These are phyloP conservation scores for Epinephelus coioides DNA, from an alignment of 2,797 vertebrate genomes.

Conservation along the genomic window DNA sequence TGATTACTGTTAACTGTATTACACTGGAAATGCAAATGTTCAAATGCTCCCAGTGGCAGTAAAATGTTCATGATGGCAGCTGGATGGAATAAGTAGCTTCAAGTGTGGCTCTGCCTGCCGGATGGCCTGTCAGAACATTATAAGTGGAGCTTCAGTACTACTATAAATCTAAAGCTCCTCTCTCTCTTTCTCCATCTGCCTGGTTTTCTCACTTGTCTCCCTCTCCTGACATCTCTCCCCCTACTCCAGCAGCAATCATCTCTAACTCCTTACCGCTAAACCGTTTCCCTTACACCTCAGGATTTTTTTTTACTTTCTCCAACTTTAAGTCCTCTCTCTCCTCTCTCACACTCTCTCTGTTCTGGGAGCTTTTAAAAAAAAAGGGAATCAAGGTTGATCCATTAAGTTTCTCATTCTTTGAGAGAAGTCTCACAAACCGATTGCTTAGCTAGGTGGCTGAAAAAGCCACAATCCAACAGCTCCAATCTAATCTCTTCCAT, in stretches of 20 bases:
- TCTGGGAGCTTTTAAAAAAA: conserved; percentile 38
- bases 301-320: conserved; percentile 56
- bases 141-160: conserved; percentile 59
- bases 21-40: conserved; percentile 42
- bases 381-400: conserved; percentile 53
- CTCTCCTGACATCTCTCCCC: conserved; percentile 24
- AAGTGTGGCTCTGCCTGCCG: conserved; percentile 57
- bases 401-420: conserved; percentile 72
- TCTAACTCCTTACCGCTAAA: conserved; percentile 43
- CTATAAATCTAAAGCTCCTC: conserved; percentile 66
- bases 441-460: conserved; percentile 44
- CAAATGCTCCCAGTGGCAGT: conserved; percentile 44
- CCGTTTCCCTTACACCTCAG: conserved; percentile 45
- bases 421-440: conserved; percentile 59
- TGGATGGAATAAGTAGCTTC: conserved; percentile 61
- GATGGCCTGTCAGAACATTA: conserved; percentile 68
- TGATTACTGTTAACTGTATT: conserved; percentile 16
- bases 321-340: conserved; percentile 24
- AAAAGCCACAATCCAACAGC: conserved; percentile 62
- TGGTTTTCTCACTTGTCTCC: conserved; percentile 46
- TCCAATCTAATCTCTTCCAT: conserved; percentile 70
- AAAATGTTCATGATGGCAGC: conserved; percentile 57
- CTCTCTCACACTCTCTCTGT: conserved; percentile 30
- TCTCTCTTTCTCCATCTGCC: conserved; percentile 53
- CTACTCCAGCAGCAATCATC: conserved; percentile 45